Evolutionary conservation across 1,140 invertebrate species (phyloP).

Genomic region (Periplaneta americana): DNA sequence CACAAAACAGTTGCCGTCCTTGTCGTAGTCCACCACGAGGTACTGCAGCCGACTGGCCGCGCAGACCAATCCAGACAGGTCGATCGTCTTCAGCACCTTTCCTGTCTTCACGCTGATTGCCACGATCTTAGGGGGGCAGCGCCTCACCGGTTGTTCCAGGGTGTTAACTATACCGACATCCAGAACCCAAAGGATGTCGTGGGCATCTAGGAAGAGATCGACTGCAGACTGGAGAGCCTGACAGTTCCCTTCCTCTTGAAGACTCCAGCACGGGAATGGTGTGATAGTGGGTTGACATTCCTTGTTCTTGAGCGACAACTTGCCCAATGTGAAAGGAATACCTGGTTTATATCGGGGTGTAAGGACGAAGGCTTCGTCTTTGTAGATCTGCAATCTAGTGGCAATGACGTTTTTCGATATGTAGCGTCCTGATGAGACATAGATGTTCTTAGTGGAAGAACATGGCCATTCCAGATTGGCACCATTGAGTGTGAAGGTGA

Average conservation of each 20-base stretch:
- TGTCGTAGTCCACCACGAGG: conserved; percentile 45
- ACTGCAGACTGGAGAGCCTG: conserved; percentile 51
- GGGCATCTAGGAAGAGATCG: conserved; percentile 48
- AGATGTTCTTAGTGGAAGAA: conserved; percentile 43
- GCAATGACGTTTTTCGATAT: conserved; percentile 52
- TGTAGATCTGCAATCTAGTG: conserved; percentile 45
- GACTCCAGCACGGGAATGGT: conserved; percentile 51
- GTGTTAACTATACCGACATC: conserved; percentile 53
- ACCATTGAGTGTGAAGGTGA: conserved; percentile 21
- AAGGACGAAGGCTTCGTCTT: conserved; percentile 46
- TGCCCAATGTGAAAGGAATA: conserved; percentile 48
- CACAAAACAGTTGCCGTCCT: conserved; percentile 26
- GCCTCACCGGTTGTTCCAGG: conserved; percentile 42
- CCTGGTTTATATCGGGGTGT: conserved; percentile 45
- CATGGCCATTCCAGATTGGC: conserved; percentile 42
- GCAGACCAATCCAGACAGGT: conserved; percentile 2
- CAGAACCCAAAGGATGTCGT: conserved; percentile 51
- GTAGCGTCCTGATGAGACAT: conserved; percentile 44
- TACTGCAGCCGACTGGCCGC: conserved; percentile 44
- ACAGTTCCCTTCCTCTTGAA: conserved; percentile 52
- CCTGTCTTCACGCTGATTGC: conserved; percentile 33
- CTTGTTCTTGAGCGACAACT: conserved; percentile 36
- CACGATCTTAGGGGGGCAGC: conserved; percentile 30
- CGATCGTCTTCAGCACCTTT: conserved; percentile 14
- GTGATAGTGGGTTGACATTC: conserved; percentile 38